phyloP scores from a whole-genome alignment of 2,888 invertebrate species.

The Stegophylla sp. region DNA sequence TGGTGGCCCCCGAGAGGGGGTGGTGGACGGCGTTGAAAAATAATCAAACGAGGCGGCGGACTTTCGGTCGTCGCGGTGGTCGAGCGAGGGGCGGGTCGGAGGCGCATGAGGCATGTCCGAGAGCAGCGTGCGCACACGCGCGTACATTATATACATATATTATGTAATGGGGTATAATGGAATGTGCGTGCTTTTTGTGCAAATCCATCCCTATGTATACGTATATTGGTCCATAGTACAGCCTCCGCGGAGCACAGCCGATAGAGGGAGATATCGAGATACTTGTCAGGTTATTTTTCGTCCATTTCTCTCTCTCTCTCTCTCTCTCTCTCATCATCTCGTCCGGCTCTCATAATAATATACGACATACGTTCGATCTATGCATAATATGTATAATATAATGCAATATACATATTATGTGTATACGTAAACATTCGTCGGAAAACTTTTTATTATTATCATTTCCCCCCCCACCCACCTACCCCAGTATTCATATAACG shows the following conservation, averaged over 20 bases:
- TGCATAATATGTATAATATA: too few species aligned
- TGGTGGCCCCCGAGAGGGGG: background rate
- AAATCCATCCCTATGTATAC: background rate
- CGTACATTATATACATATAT: too few species aligned
- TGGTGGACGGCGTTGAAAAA: slow-evolving; percentile 21
- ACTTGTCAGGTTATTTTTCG: slow-evolving; percentile 25
- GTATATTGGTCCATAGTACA: too few species aligned
- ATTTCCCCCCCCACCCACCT: too few species aligned
- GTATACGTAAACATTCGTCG: background rate
- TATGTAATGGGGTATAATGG: too few species aligned
- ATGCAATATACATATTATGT: background rate
- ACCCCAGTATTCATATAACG: too few species aligned
- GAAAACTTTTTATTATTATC: slow-evolving; percentile 36
- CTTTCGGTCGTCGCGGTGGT: background rate
- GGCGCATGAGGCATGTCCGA: slow-evolving; percentile 22
- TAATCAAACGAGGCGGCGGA: slow-evolving; percentile 42
- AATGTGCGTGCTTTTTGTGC: slow-evolving; percentile 43
- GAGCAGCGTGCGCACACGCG: background rate
- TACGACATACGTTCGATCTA: too few species aligned
- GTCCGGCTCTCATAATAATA: too few species aligned
- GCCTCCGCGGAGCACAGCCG: background rate
- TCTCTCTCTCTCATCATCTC: too few species aligned
- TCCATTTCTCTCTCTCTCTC: background rate
- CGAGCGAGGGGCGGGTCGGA: background rate
- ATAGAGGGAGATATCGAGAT: background rate